Conservation (phyloP, 92 coral and sea anemone genomes). For the Chrysogorgia sp. region DNA sequence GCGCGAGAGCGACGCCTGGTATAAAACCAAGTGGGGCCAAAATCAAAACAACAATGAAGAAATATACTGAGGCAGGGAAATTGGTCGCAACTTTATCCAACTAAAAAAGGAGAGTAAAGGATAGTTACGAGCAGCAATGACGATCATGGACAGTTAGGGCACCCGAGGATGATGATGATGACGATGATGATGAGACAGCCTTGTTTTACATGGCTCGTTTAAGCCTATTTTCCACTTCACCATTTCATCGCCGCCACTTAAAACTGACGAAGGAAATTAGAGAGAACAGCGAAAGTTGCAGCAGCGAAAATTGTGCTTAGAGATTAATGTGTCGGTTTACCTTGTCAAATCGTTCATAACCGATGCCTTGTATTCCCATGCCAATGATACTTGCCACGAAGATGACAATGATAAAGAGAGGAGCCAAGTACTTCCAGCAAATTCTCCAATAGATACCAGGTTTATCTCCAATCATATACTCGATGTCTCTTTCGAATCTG, state of each 20-base stretch:
- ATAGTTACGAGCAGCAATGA: too few relatives aligned
- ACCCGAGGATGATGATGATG: too few relatives aligned
- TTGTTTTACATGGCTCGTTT: too few relatives aligned
- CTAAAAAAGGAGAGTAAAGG: background rate
- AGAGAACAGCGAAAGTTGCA: too few relatives aligned
- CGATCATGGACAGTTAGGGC: too few relatives aligned
- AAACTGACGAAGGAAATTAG: too few relatives aligned
- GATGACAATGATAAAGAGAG: slow-evolving; percentile 74
- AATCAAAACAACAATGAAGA: slow-evolving; percentile 14
- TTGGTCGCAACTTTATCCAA: background rate
- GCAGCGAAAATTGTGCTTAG: too few relatives aligned
- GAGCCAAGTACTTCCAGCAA: slow-evolving; percentile 93
- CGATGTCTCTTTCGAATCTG: slow-evolving; percentile 82
- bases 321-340: too few relatives aligned
- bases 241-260: too few relatives aligned
- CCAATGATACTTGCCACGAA: slow-evolving; percentile 66
- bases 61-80: slow-evolving; percentile 14
- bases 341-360: too few relatives aligned
- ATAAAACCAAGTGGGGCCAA: slow-evolving; percentile 2
- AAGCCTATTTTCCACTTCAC: too few relatives aligned
- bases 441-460: slow-evolving; percentile 72
- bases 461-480: slow-evolving; percentile 79
- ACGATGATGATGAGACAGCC: too few relatives aligned
- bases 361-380: slow-evolving; percentile 68
- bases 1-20: slow-evolving; percentile 25